These are phyloP conservation scores for Hydrolagus colliei DNA, from an alignment of 2,797 vertebrate species.

Conservation along the genomic window DNA sequence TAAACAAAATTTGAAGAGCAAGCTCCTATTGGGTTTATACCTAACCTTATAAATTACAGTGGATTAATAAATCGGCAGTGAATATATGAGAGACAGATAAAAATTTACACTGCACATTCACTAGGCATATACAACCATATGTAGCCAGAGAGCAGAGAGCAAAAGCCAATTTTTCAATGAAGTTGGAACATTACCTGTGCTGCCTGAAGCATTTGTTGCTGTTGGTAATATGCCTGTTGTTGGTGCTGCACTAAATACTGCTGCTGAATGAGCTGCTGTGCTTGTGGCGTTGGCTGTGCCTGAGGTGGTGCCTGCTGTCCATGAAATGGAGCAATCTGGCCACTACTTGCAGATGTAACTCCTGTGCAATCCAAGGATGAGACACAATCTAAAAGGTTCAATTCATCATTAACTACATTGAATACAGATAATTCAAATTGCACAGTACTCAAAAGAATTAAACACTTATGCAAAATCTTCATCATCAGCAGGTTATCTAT, in stretches of 20 bases:
- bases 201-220: constrained; percentile 16
- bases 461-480: no score
- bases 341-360: constrained; percentile 10
- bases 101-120: not conserved
- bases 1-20: no score
- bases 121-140: no score
- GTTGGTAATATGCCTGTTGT: constrained; percentile 48
- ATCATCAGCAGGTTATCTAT: no score
- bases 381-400: no score
- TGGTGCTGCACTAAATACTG: constrained; percentile 57
- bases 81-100: not conserved
- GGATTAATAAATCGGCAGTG: not conserved
- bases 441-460: no score
- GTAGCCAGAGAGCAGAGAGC: not conserved
- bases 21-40: no score
- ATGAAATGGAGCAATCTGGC: constrained; percentile 8
- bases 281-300: constrained; percentile 38
- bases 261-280: constrained; percentile 76
- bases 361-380: constrained; percentile 1
- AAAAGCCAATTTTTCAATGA: not conserved
- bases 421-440: no score
- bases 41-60: no score
- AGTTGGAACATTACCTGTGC: constrained; percentile 20
- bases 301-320: constrained; percentile 56
- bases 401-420: no score